A percentile compares a stretch with the other conserved stretches of the same genome.
These are phyloP conservation scores for Hippocampus zosterae DNA, from an alignment of 2,113 vertebrate genomes.

Conservation along the genomic window DNA sequence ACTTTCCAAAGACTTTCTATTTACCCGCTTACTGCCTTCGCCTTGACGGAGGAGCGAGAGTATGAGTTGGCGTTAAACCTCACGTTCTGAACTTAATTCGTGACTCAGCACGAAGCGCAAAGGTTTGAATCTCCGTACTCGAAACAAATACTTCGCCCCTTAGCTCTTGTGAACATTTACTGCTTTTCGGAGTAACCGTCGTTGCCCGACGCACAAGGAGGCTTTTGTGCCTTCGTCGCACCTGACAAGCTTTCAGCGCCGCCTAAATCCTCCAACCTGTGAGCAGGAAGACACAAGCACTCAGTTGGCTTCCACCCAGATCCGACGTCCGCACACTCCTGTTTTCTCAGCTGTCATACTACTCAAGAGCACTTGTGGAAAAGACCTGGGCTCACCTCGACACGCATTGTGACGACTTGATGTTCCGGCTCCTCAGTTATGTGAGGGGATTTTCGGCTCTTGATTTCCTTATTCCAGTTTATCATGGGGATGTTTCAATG, in stretches of 20 bases:
- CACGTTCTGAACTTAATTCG: too few species aligned
- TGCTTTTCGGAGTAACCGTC: slow-evolving; percentile 5
- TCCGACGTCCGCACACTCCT: slow-evolving; percentile 28
- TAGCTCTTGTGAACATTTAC: slow-evolving; percentile 8
- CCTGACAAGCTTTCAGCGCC: slow-evolving; percentile 62
- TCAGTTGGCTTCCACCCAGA: slow-evolving; percentile 43
- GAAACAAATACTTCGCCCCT: slow-evolving; percentile 1
- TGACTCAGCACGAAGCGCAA: too few species aligned
- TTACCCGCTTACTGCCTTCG: too few species aligned
- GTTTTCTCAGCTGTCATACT: slow-evolving; percentile 59
- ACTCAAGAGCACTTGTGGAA: slow-evolving; percentile 45
- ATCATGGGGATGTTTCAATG: too few species aligned
- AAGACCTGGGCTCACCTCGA: slow-evolving; percentile 30
- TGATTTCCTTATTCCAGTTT: neutral
- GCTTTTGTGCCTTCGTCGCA: slow-evolving; percentile 38
- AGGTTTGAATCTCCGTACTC: neutral
- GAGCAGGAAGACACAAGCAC: slow-evolving; percentile 59
- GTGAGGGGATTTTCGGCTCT: neutral
- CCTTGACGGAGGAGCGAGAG: too few species aligned
- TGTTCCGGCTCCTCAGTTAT: slow-evolving; percentile 24
- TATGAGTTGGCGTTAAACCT: too few species aligned
- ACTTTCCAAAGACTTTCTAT: too few species aligned
- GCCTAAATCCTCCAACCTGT: slow-evolving; percentile 58
- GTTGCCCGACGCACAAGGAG: slow-evolving; percentile 30
- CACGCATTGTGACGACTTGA: slow-evolving; percentile 33